Conservation (phyloP, 2,888 invertebrate species). For the Neoascia interrupta region DNA sequence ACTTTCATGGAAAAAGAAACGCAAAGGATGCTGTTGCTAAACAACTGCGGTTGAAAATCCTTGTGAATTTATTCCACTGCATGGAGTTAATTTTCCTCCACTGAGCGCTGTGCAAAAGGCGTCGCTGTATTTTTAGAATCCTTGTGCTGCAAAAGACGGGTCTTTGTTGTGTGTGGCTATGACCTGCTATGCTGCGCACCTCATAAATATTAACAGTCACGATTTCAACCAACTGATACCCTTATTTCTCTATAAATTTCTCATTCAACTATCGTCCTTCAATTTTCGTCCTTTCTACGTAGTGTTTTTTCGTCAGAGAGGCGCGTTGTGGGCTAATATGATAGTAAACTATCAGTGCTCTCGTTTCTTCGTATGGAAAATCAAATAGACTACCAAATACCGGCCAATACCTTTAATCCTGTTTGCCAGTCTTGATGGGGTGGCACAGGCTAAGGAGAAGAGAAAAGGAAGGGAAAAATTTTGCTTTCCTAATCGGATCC, state of each 20-base stretch:
- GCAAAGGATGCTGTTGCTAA: slow-evolving; percentile 40
- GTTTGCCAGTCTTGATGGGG: no score
- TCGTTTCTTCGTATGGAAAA: slow-evolving; percentile 34
- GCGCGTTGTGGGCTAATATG: background rate
- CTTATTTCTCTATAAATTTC: slow-evolving; percentile 58
- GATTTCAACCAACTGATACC: slow-evolving; percentile 58
- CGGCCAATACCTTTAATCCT: no score
- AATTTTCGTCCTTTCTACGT: no score
- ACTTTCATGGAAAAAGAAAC: slow-evolving; percentile 52
- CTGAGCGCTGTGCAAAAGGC: slow-evolving; percentile 28
- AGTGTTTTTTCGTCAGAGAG: background rate
- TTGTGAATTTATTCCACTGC: slow-evolving; percentile 65
- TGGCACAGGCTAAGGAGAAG: no score
- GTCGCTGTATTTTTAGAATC: background rate
- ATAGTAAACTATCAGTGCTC: slow-evolving; percentile 10
- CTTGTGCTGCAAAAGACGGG: slow-evolving; percentile 4
- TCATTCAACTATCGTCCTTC: slow-evolving; percentile 23
- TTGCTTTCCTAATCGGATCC: slow-evolving; percentile 59
- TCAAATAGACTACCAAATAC: slow-evolving; percentile 39
- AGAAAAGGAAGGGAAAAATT: slow-evolving; percentile 20
- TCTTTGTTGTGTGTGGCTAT: slow-evolving; percentile 18
- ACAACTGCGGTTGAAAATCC: slow-evolving; percentile 46
- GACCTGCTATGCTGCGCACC: slow-evolving; percentile 55
- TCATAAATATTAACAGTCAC: slow-evolving; percentile 70
- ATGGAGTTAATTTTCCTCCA: slow-evolving; percentile 54